Conservation (phyloP, 2,888 invertebrate species). For the Ormyrus rosae region DNA sequence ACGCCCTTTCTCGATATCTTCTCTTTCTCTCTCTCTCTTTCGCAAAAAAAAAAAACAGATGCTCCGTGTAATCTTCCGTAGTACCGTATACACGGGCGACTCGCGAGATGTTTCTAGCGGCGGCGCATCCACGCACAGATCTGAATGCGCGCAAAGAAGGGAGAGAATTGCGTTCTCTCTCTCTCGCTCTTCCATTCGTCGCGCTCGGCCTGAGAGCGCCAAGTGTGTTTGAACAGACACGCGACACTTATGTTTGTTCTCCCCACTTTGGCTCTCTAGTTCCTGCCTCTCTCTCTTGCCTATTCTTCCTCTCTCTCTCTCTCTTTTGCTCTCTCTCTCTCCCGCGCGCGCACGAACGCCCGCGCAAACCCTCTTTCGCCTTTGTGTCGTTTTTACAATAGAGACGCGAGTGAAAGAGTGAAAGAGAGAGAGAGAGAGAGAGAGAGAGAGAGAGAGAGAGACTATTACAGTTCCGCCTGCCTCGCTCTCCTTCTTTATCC, state of each 20-base stretch:
- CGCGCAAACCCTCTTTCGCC: slow-evolving; percentile 48
- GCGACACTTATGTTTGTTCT: slow-evolving; percentile 71
- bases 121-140: not conserved
- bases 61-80: too few species aligned
- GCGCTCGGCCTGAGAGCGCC: slow-evolving; percentile 58
- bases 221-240: slow-evolving; percentile 74
- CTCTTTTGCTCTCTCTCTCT: slow-evolving; percentile 22
- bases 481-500: slow-evolving; percentile 48
- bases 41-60: too few species aligned
- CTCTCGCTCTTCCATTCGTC: slow-evolving; percentile 41
- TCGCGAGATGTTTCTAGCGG: not conserved
- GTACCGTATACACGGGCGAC: not conserved
- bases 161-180: slow-evolving; percentile 31
- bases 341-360: slow-evolving; percentile 31
- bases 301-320: slow-evolving; percentile 36
- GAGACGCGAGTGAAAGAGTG: slow-evolving; percentile 51
- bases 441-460: slow-evolving; percentile 11
- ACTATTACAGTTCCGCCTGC: slow-evolving; percentile 42
- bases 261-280: slow-evolving; percentile 39
- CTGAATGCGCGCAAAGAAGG: not conserved
- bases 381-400: slow-evolving; percentile 72
- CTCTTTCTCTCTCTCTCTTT: too few species aligned
- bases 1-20: too few species aligned
- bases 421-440: not conserved
- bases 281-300: slow-evolving; percentile 39